A percentile compares a stretch with the other conserved stretches of the same genome.
Evolutionary conservation across 2,888 invertebrate species (phyloP).

Genomic region (Nomada ruficornis): DNA sequence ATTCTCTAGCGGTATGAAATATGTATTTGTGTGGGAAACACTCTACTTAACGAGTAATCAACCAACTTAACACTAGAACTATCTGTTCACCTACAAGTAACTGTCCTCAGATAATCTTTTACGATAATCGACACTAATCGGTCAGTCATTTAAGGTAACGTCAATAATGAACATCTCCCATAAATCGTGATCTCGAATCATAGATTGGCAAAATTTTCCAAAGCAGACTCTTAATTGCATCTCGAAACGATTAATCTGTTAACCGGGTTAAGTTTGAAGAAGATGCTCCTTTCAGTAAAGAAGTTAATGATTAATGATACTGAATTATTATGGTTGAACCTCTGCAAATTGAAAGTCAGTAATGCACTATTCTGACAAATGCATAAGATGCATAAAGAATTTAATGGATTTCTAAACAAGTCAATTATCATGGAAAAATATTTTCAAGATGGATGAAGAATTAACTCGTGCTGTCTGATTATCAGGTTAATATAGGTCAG

Average conservation of each 20-base stretch:
- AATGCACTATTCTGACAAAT: no score
- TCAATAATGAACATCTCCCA: not conserved
- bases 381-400: no score
- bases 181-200: constrained; percentile 1
- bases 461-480: no score
- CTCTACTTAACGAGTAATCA: constrained; percentile 16
- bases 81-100: not conserved
- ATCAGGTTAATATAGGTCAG: constrained; percentile 14
- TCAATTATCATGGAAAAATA: no score
- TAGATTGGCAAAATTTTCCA: not conserved
- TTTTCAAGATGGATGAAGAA: no score
- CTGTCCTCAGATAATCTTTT: constrained; percentile 2
- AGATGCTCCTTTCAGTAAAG: no score
- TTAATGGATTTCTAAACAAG: no score
- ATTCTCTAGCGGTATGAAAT: not conserved
- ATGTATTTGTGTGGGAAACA: constrained; percentile 4
- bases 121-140: constrained; percentile 11
- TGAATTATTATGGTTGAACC: no score
- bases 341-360: no score
- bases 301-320: no score
- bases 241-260: not conserved
- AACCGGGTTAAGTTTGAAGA: no score
- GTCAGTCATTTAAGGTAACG: constrained; percentile 7
- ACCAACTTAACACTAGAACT: not conserved
- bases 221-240: not conserved